Evolutionary conservation across 92 coral and sea anemone species (phyloP).

Genomic region (Epizoanthus fatuus): DNA sequence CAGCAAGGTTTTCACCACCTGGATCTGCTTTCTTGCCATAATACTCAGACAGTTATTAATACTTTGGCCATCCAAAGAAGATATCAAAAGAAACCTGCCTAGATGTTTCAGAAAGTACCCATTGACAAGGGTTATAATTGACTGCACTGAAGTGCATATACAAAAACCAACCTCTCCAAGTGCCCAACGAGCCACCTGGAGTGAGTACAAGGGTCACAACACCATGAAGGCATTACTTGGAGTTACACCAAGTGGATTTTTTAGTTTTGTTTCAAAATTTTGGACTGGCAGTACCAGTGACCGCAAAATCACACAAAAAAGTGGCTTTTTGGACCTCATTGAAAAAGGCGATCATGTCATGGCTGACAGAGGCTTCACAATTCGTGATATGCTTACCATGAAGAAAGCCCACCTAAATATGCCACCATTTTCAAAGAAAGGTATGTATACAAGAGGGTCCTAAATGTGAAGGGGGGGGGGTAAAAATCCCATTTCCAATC

Average conservation of each 20-base stretch:
- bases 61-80: slow-evolving; percentile 33
- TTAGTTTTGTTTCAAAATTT: slow-evolving; percentile 56
- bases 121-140: slow-evolving; percentile 40
- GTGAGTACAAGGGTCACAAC: slow-evolving; percentile 4
- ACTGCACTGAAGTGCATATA: slow-evolving; percentile 38
- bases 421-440: slow-evolving; percentile 22
- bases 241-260: slow-evolving; percentile 44
- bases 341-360: slow-evolving; percentile 53
- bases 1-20: slow-evolving; percentile 1
- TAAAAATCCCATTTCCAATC: too few species aligned
- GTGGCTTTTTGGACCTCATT: slow-evolving; percentile 47
- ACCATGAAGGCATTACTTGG: slow-evolving; percentile 50
- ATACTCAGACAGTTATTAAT: background rate
- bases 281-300: slow-evolving; percentile 68
- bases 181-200: slow-evolving; percentile 37
- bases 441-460: too few species aligned
- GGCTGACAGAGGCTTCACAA: slow-evolving; percentile 55
- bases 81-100: slow-evolving; percentile 47
- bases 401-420: slow-evolving; percentile 46
- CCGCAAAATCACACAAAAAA: slow-evolving; percentile 36
- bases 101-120: slow-evolving; percentile 44
- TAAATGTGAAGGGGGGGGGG: too few species aligned
- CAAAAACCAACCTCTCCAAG: slow-evolving; percentile 50
- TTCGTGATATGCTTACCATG: slow-evolving; percentile 48
- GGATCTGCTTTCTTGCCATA: background rate